Evolutionary conservation across 2,113 vertebrate genomes (phyloP).

Genomic region (Physeter macrocephalus): DNA sequence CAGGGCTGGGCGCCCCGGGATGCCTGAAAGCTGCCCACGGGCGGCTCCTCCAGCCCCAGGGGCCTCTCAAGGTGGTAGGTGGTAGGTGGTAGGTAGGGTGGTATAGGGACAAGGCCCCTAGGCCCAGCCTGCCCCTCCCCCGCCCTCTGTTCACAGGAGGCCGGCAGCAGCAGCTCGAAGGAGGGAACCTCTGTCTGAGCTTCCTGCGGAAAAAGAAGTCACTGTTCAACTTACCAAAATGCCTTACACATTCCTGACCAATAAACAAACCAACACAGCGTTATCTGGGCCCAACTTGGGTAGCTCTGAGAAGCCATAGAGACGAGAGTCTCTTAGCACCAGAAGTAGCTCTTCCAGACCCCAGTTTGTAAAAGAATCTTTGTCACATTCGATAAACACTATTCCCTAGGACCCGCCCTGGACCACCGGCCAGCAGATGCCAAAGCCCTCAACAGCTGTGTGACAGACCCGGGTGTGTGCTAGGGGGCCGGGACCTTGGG

Average conservation of each 20-base stretch:
- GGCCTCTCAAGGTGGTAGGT: no score
- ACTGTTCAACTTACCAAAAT: conserved; percentile 82
- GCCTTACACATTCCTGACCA: conserved; percentile 87
- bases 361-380: conserved; percentile 64
- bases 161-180: conserved; percentile 69
- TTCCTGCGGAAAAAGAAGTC: conserved; percentile 63
- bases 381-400: conserved; percentile 71
- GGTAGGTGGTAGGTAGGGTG: not conserved
- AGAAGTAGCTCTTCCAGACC: conserved; percentile 60
- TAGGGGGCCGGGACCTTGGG: conserved; percentile 63
- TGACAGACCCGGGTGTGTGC: conserved; percentile 53
- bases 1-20: not conserved
- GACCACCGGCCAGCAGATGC: not conserved
- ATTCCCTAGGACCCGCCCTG: conserved; percentile 43
- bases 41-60: not conserved
- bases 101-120: rapidly evolving
- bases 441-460: conserved; percentile 47
- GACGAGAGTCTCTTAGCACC: conserved; percentile 69
- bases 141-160: conserved; percentile 72
- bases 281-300: conserved; percentile 73
- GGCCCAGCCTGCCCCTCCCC: not conserved
- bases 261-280: conserved; percentile 50
- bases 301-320: conserved; percentile 77
- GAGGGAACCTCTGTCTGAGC: conserved; percentile 86
- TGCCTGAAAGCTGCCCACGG: not conserved